These are phyloP conservation scores for Tenebrosternarchus preto DNA, from an alignment of 2,113 vertebrate species.

Conservation along the genomic window DNA sequence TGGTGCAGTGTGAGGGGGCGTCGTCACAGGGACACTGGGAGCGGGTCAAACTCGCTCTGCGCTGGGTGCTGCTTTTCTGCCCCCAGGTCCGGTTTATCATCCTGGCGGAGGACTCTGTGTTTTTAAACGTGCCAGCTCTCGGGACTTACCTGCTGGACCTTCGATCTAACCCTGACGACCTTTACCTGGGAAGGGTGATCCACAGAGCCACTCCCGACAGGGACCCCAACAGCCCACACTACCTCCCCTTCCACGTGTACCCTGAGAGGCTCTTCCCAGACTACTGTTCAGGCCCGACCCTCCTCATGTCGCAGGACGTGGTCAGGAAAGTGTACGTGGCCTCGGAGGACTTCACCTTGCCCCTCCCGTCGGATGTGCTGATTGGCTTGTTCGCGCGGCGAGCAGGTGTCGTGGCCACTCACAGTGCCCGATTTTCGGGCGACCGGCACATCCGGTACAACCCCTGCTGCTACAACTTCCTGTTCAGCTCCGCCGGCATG, in stretches of 20 bases:
- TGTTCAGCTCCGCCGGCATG: constrained; percentile 83
- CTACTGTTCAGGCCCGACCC: constrained; percentile 80
- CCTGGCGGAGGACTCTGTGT: constrained; percentile 78
- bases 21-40: constrained; percentile 71
- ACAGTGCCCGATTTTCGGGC: constrained; percentile 87
- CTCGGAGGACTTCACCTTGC: constrained; percentile 59
- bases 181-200: constrained; percentile 83
- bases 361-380: constrained; percentile 76
- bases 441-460: constrained; percentile 84
- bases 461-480: constrained; percentile 87
- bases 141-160: constrained; percentile 79
- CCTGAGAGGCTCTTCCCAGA: constrained; percentile 80
- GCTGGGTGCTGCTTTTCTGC: constrained; percentile 85
- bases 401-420: constrained; percentile 80
- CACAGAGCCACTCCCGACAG: constrained; percentile 77
- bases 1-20: constrained; percentile 78
- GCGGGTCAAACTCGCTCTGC: constrained; percentile 73
- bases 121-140: constrained; percentile 78
- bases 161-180: constrained; percentile 77
- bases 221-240: constrained; percentile 71
- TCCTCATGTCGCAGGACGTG: constrained; percentile 85
- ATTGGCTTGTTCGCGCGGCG: constrained; percentile 83
- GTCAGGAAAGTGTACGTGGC: constrained; percentile 83
- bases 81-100: constrained; percentile 82
- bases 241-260: constrained; percentile 73